Evolutionary conservation across 2,797 vertebrate genomes (phyloP).

Genomic region (Pyrocephalus nanus): DNA sequence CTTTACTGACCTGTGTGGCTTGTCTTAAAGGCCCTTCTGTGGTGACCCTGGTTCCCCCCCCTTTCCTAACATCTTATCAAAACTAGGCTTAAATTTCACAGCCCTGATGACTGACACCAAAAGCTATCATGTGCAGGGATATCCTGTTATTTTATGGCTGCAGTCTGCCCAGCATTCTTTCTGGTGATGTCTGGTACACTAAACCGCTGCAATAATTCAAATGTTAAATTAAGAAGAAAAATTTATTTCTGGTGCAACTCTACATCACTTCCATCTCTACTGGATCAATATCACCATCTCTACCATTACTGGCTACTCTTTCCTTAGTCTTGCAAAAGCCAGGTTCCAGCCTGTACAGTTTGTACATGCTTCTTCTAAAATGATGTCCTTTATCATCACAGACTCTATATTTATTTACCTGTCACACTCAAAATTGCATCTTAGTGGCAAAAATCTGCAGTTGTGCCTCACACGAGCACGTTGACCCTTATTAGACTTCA

Average conservation of each 20-base stretch:
- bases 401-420: not conserved
- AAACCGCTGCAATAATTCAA: not conserved
- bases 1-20: not conserved
- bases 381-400: not conserved
- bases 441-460: not conserved
- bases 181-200: not conserved
- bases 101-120: not conserved
- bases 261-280: not conserved
- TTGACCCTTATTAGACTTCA: not conserved
- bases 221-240: not conserved
- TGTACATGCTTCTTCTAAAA: not conserved
- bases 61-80: not conserved
- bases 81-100: not conserved
- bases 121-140: not conserved
- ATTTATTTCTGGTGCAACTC: not conserved
- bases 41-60: rapidly evolving
- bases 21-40: not conserved
- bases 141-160: not conserved
- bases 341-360: not conserved
- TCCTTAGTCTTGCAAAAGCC: not conserved
- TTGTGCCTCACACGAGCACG: not conserved
- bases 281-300: not conserved
- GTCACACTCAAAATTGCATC: not conserved
- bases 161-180: not conserved
- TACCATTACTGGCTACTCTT: not conserved